Base-by-base conservation (phyloP, 2,888 invertebrate species). In the Coelogynopora nodosa region DNA sequence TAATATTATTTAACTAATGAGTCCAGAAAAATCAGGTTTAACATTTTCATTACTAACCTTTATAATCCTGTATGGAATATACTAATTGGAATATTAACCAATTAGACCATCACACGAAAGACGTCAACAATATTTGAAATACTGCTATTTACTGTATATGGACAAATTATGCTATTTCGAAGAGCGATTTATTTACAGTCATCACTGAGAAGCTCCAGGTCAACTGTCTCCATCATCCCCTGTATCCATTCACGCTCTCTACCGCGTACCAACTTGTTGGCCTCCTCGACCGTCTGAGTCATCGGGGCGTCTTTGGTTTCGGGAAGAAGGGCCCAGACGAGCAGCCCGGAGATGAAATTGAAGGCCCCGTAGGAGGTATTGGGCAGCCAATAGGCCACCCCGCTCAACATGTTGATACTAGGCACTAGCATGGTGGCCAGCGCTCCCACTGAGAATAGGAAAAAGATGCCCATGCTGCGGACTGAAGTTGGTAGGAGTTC, bases 401-500 rank as follows among this genome's bases (percentile, higher is more conserved):
- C 26, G 5, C 5, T 10, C 28, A 84, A n/a, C 13, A 13, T 5
- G 23, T 83, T 81, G 2, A 84, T 82, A 5, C 10, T 23, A 82
- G 84, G 84, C 10, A 81, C 84, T 23, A 84, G 23, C 5, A 82
- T 31, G n/a, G 84, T 82, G 81, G n/a, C n/a, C 10, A 82, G 10
- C 10, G 82, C 2, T 13, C 82, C 84, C 13, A 81, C 10, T 2
- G n/a, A 18, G n/a, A 81, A 2, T 18, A 26, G 13, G 13, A 26
- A 10, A 81, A 83, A 82, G 13, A 84, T 5, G 5, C 18, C 5
- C 5, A 80, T 5, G 82, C 26, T 84, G 13, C 86, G 23, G n/a
- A 86, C 26, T 0, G 30, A 30, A 0, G 86, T 86, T 0, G 86
- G 86, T 23, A 87, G 28, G 0, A 86, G 26, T 49, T 86, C 86